A percentile compares a stretch with the other conserved stretches of the same genome.
Evolutionary conservation across 2,888 invertebrate genomes (phyloP).

Genomic region (Cartodere bifasciata): DNA sequence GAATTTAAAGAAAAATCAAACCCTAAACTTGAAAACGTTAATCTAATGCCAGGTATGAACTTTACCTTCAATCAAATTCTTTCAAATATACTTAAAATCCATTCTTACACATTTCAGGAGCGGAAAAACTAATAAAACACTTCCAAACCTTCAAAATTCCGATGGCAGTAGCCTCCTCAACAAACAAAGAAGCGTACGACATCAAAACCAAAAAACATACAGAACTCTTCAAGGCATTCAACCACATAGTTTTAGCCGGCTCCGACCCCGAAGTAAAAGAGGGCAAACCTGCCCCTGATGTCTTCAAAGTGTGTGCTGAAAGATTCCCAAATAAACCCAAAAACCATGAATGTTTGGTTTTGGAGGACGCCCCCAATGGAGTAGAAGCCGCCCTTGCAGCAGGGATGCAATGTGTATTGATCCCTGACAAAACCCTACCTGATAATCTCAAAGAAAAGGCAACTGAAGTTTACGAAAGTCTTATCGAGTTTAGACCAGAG

Average conservation of each 20-base stretch:
- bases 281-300: slow-evolving; percentile 80
- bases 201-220: slow-evolving; percentile 50
- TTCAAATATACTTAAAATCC: too few relatives aligned
- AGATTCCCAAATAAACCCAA: slow-evolving; percentile 54
- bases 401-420: slow-evolving; percentile 75
- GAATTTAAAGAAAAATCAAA: too few relatives aligned
- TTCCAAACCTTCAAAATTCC: slow-evolving; percentile 58
- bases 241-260: slow-evolving; percentile 65
- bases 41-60: too few relatives aligned
- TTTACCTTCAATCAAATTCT: too few relatives aligned
- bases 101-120: too few relatives aligned
- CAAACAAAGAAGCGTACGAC: slow-evolving; percentile 53
- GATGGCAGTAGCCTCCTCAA: slow-evolving; percentile 75
- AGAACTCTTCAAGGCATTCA: slow-evolving; percentile 50
- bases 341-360: slow-evolving; percentile 57
- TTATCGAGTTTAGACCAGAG: slow-evolving; percentile 57
- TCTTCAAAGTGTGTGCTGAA: slow-evolving; percentile 59
- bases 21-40: too few relatives aligned
- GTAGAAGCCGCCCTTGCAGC: slow-evolving; percentile 62
- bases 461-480: slow-evolving; percentile 57
- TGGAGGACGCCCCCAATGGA: slow-evolving; percentile 84
- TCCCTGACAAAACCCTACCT: slow-evolving; percentile 50
- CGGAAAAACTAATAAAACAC: slow-evolving; percentile 60
- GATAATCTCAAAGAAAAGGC: slow-evolving; percentile 34
- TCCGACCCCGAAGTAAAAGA: slow-evolving; percentile 68